Base-by-base conservation (phyloP, 2,888 invertebrate genomes). In the Andrena bucephala region DNA sequence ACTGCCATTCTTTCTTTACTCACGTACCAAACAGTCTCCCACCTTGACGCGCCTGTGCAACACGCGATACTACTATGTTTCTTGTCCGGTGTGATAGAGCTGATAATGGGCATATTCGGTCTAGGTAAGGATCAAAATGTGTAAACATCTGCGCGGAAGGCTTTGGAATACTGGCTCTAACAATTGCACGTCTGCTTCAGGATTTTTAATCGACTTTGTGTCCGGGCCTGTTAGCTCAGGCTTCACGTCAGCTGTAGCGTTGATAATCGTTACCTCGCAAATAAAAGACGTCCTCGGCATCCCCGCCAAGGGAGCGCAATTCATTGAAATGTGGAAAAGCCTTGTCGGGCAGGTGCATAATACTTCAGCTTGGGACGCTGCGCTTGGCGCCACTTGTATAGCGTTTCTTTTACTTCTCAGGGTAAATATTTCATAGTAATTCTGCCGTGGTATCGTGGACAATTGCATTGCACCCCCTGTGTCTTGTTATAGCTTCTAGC, bases 1-100 rank as follows among this genome's bases (percentile, higher is more conserved):
- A 98, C 98, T 1, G 98, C 99, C 83, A 98, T 99, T 90, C 96
- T 98, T 85, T 97, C 98, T 3, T 95, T 99, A 76, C 95, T 99
- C 87, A 98, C 98, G 0, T 97, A 95, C 94, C 97, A 97, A 94
- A 96, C 97, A 42, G 96, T 97, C 0, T 95, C 96, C 69, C 96
- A 96, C 59, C 93, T 94, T 7, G 94, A 95, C 87, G 95, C 95
- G 31, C 94, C 96, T 0, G 95, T 96, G 88, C 71, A 72, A 31
- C 96, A 98, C 92, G 97, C 97, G 0, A 96, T 97, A 48, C 94
- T 98, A 50, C 95, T 98, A 13, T 96, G 96, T 90, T 96, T 98
- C 87, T 94, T 98, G 7, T 95, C 96, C 52, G 98, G 98, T 0
- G 90, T 97, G 42, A 95, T 98, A 36, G 96, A 97, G 92, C 94